These are phyloP conservation scores for Myotis vivesi DNA, from an alignment of 2,797 vertebrate genomes.

Conservation along the genomic window DNA sequence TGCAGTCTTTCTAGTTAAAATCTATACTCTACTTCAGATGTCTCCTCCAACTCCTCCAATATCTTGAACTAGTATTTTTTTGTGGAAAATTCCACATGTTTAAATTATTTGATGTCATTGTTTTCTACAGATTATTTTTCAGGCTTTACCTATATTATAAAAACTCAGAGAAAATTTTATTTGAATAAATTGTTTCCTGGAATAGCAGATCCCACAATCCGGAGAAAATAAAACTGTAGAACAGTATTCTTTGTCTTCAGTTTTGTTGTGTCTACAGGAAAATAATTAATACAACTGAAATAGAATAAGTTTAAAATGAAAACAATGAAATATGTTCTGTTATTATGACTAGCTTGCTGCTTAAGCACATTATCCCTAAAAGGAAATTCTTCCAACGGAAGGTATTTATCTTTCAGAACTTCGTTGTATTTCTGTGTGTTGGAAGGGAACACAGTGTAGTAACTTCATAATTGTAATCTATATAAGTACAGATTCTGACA, in stretches of 20 bases:
- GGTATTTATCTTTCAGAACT: background rate
- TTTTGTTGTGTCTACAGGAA: background rate
- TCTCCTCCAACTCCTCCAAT: background rate
- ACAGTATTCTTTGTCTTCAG: background rate
- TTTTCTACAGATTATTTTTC: constrained; percentile 59
- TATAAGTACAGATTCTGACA: background rate
- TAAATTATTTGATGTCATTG: constrained; percentile 52
- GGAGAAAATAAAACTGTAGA: background rate
- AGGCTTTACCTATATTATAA: constrained; percentile 43
- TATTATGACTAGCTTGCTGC: background rate
- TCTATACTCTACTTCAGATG: constrained; percentile 39
- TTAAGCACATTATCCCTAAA: background rate
- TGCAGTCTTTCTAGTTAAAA: constrained; percentile 48
- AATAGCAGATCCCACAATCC: constrained; percentile 23
- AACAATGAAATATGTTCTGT: background rate
- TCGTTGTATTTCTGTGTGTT: background rate
- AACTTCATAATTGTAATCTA: background rate
- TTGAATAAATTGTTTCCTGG: constrained; percentile 43
- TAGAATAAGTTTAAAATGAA: background rate
- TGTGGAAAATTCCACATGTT: constrained; percentile 58
- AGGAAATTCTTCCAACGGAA: background rate
- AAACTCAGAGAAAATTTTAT: background rate
- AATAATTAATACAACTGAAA: background rate
- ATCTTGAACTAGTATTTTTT: constrained; percentile 62
- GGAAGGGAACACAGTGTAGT: background rate